These are phyloP conservation scores for Paracyclopina nana DNA, from an alignment of 1,140 invertebrate genomes.

Conservation along the genomic window DNA sequence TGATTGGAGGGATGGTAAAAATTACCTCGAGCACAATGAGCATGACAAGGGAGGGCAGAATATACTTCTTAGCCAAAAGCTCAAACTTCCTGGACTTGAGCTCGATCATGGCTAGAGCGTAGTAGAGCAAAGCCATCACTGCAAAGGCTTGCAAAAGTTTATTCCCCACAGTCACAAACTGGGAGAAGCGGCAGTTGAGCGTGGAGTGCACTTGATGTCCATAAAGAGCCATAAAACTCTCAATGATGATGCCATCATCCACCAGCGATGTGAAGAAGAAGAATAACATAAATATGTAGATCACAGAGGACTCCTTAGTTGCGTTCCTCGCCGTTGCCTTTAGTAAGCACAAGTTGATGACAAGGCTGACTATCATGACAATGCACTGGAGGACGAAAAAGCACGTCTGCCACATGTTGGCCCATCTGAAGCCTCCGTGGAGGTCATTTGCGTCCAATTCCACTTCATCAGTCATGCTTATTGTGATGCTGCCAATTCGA, in stretches of 20 bases:
- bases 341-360: neutral
- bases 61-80: neutral
- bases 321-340: neutral
- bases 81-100: neutral
- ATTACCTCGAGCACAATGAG: neutral
- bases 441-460: neutral
- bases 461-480: neutral
- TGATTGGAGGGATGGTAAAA: neutral
- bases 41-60: neutral
- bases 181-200: neutral
- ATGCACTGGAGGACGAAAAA: neutral
- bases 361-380: neutral
- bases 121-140: neutral
- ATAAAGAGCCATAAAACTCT: neutral
- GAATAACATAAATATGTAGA: neutral
- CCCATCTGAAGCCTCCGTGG: neutral
- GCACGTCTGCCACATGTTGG: neutral
- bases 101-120: neutral
- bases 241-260: slow-evolving; percentile 3
- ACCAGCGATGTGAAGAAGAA: neutral
- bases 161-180: neutral
- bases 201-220: neutral
- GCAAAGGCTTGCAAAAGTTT: neutral
- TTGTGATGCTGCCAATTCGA: too few species aligned
- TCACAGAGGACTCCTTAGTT: neutral